Percentiles rank a stretch among this genome's conserved stretches.
These are phyloP conservation scores for Agonopterix arenella DNA, from an alignment of 2,888 invertebrate species.

Conservation along the genomic window DNA sequence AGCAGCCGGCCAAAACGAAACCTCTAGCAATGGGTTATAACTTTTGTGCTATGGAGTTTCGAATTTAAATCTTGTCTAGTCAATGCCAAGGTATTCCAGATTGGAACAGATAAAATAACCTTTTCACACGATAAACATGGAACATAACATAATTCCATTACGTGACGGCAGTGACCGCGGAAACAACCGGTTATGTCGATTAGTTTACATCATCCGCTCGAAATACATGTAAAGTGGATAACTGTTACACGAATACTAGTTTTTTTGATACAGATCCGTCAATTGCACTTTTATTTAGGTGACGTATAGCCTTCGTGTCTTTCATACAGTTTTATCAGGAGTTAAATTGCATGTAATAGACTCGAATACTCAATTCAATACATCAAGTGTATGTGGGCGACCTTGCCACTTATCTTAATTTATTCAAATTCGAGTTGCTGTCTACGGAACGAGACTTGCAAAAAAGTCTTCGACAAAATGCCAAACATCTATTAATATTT, in stretches of 20 bases:
- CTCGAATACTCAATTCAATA: slow-evolving; percentile 3
- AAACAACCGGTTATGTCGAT: slow-evolving; percentile 43
- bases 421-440: slow-evolving; percentile 35
- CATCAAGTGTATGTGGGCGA: slow-evolving; percentile 17
- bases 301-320: too few species aligned
- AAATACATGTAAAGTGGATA: slow-evolving; percentile 21
- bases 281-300: slow-evolving; percentile 4
- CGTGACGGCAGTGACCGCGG: slow-evolving; percentile 24
- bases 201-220: slow-evolving; percentile 38
- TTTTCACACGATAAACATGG: slow-evolving; percentile 2
- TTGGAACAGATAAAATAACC: neutral
- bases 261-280: slow-evolving; percentile 1
- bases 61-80: neutral
- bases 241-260: slow-evolving; percentile 9
- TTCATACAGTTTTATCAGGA: neutral
- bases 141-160: slow-evolving; percentile 21
- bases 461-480: neutral
- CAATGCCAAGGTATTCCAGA: neutral
- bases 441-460: neutral
- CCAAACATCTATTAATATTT: too few species aligned
- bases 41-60: too few species aligned
- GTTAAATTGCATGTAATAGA: slow-evolving; percentile 9
- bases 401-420: slow-evolving; percentile 46
- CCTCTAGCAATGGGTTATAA: neutral
- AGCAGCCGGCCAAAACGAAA: neutral